Evolutionary conservation across 2,113 vertebrate genomes (phyloP).

Genomic region (Barnardius zonarius): DNA sequence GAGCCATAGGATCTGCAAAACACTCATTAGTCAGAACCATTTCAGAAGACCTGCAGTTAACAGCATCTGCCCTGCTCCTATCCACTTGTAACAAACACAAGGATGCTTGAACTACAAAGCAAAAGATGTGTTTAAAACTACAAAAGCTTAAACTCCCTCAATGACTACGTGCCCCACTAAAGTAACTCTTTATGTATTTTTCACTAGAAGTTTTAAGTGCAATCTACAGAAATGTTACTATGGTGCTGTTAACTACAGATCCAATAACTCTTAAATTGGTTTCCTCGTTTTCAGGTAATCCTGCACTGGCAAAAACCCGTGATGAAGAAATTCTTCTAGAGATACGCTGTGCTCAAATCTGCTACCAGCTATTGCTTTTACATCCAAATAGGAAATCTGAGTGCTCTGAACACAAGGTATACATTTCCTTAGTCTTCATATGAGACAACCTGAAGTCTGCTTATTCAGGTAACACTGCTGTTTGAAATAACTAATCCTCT

Average conservation of each 20-base stretch:
- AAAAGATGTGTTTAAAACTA: background rate
- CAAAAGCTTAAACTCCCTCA: background rate
- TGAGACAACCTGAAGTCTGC: background rate
- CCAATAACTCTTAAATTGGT: background rate
- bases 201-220: background rate
- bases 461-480: background rate
- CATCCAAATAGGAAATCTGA: background rate
- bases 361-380: background rate
- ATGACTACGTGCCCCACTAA: background rate
- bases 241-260: background rate
- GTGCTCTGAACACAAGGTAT: background rate
- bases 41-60: background rate
- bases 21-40: background rate
- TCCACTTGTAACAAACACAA: background rate
- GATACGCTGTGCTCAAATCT: background rate
- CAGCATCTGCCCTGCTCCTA: background rate
- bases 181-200: background rate
- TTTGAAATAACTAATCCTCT: background rate
- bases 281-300: background rate
- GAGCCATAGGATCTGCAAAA: background rate
- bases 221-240: background rate
- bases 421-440: background rate
- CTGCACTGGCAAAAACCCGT: background rate
- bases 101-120: background rate
- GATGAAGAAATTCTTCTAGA: background rate